Evolutionary conservation across 2,797 vertebrate genomes (phyloP).

Genomic region (Coilia nasus): DNA sequence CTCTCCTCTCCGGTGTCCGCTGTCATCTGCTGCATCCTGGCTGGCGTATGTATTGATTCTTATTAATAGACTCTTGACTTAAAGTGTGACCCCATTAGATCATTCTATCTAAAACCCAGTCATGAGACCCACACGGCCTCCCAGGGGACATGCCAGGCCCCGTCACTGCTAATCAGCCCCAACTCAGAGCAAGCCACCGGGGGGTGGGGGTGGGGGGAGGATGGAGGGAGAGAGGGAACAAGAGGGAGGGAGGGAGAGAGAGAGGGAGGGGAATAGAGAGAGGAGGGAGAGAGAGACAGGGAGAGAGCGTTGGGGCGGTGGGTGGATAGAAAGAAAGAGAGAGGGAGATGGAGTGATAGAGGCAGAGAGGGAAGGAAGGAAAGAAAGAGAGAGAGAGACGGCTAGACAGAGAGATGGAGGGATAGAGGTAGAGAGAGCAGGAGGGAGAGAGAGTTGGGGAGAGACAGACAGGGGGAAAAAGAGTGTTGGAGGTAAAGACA

Average conservation of each 20-base stretch:
- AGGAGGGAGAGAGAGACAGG: neutral
- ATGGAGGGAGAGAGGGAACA: neutral
- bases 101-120: slow-evolving; percentile 68
- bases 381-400: too few species aligned
- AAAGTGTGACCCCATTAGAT: slow-evolving; percentile 74
- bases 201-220: slow-evolving; percentile 33
- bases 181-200: slow-evolving; percentile 49
- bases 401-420: too few species aligned
- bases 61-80: slow-evolving; percentile 73
- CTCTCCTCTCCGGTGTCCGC: slow-evolving; percentile 52
- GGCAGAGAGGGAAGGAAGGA: neutral
- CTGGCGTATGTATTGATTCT: slow-evolving; percentile 71
- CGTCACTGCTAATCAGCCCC: slow-evolving; percentile 64
- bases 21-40: slow-evolving; percentile 59
- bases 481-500: too few species aligned
- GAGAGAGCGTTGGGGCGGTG: neutral
- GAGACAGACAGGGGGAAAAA: too few species aligned
- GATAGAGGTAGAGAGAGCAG: too few species aligned
- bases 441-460: too few species aligned
- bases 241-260: neutral
- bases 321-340: neutral
- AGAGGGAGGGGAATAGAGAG: neutral
- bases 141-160: slow-evolving; percentile 65
- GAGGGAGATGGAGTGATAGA: neutral
- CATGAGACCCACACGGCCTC: slow-evolving; percentile 61